Evolutionary conservation across 2,888 invertebrate genomes (phyloP).

Genomic region (Clanis bilineata): DNA sequence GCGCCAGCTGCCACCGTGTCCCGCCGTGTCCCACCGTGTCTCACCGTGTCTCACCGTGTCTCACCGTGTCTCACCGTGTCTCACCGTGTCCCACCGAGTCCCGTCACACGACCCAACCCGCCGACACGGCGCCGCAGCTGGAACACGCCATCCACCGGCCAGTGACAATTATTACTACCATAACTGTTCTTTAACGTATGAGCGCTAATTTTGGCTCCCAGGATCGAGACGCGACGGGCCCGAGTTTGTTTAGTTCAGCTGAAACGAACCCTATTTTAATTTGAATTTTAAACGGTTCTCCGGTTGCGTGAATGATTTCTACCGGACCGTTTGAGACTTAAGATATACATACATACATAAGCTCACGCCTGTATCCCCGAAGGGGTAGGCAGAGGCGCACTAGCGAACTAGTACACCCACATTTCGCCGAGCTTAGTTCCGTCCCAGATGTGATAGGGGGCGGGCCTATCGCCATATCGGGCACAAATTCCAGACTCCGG

Average conservation of each 20-base stretch:
- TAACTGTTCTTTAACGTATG: constrained; percentile 58
- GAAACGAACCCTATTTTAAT: constrained; percentile 8
- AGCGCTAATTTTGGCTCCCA: constrained; percentile 56
- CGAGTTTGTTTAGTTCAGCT: neutral
- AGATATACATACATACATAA: too few species aligned
- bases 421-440: too few species aligned
- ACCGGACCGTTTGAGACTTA: neutral
- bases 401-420: too few species aligned
- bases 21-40: neutral
- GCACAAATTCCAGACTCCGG: too few species aligned
- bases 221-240: constrained; percentile 23
- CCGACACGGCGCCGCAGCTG: constrained; percentile 21
- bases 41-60: neutral
- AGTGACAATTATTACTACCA: constrained; percentile 68
- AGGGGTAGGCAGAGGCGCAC: too few species aligned
- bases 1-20: constrained; percentile 35
- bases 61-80: neutral
- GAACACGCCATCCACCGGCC: constrained; percentile 33
- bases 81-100: neutral
- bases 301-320: neutral
- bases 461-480: too few species aligned
- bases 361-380: too few species aligned
- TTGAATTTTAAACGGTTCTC: neutral
- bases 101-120: neutral
- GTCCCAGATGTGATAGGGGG: too few species aligned